Percentiles rank a stretch among this genome's conserved stretches.
Conservation (phyloP, 2,888 invertebrate genomes). For the Drosophila recens region DNA sequence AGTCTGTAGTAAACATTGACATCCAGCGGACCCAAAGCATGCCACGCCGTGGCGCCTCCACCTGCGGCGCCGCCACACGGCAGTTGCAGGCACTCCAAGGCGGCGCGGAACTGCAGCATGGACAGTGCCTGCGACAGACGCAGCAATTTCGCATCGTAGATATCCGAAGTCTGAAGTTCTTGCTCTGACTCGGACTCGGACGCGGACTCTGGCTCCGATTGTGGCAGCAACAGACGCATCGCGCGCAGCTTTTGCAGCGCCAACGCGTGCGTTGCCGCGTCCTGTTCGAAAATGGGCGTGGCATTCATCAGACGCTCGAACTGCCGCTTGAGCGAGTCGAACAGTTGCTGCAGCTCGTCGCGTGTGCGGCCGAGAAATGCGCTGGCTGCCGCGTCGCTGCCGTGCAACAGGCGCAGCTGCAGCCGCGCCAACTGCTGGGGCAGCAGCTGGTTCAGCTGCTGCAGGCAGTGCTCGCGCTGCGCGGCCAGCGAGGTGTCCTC, state of each 20-base stretch:
- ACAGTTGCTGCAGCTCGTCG: conserved; percentile 55
- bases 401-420: conserved; percentile 65
- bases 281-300: conserved; percentile 69
- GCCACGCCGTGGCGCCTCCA: not conserved
- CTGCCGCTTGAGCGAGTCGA: conserved; percentile 69
- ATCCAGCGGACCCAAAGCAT: conserved; percentile 64
- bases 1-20: conserved; percentile 83
- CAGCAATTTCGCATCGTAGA: conserved; percentile 74
- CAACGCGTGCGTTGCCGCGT: conserved; percentile 56
- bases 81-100: conserved; percentile 42
- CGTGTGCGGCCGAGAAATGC: conserved; percentile 36
- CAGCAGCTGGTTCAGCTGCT: conserved; percentile 69
- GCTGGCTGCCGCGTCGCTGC: conserved; percentile 43
- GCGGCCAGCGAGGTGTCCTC: conserved; percentile 60
- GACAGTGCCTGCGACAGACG: conserved; percentile 57
- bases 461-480: conserved; percentile 72
- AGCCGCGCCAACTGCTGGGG: conserved; percentile 67
- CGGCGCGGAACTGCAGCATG: conserved; percentile 42
- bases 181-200: not conserved
- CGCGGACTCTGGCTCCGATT: not conserved
- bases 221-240: conserved; percentile 74
- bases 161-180: conserved; percentile 9
- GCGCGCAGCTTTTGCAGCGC: conserved; percentile 73
- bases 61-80: conserved; percentile 29
- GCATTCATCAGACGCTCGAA: conserved; percentile 73